These are phyloP conservation scores for Malacoraja senta DNA, from an alignment of 2,797 vertebrate genomes.

Conservation along the genomic window DNA sequence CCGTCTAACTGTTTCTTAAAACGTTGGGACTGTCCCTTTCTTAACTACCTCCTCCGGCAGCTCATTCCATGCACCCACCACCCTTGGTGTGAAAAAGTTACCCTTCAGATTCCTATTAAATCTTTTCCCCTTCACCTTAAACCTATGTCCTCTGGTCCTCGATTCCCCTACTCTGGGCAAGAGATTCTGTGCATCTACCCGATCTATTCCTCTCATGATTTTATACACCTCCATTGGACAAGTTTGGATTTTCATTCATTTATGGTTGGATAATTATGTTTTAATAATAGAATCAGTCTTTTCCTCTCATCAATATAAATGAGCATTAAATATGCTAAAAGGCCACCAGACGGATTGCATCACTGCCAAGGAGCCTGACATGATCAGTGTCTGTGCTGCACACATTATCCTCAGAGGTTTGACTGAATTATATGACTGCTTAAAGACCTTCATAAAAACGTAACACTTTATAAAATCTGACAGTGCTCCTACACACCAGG, in stretches of 20 bases:
- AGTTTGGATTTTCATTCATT: conserved; percentile 21
- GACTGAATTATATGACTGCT: background rate
- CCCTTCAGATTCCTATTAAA: too few species aligned
- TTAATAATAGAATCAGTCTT: conserved; percentile 5
- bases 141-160: too few species aligned
- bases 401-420: background rate
- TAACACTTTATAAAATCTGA: background rate
- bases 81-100: too few species aligned
- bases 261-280: background rate
- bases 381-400: background rate
- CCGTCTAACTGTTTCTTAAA: too few species aligned
- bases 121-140: too few species aligned
- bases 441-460: background rate
- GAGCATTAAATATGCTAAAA: background rate
- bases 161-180: too few species aligned
- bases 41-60: too few species aligned
- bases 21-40: too few species aligned
- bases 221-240: too few species aligned
- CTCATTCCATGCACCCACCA: too few species aligned
- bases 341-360: background rate
- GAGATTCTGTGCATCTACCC: too few species aligned
- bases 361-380: background rate
- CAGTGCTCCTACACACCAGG: background rate
- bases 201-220: too few species aligned
- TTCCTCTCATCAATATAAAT: background rate